A percentile compares a stretch with the other conserved stretches of the same genome.
Conservation (phyloP, 2,113 vertebrate species). For the Zootoca vivipara region DNA sequence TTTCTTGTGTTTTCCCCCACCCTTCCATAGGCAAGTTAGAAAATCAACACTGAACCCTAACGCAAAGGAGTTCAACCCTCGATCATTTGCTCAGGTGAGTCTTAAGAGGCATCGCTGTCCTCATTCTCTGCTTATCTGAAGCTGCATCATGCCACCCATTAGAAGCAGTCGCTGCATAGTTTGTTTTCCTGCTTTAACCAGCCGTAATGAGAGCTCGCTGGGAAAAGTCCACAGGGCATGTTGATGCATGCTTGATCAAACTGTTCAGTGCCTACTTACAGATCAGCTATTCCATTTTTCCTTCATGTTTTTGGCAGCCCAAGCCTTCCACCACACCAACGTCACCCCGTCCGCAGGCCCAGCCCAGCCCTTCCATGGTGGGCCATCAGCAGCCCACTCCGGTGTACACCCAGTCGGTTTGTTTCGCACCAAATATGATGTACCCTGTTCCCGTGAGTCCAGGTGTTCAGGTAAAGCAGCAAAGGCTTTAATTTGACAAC, state of each 20-base stretch:
- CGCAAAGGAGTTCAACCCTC: slow-evolving; percentile 98
- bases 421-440: slow-evolving; percentile 96
- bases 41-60: slow-evolving; percentile 98
- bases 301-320: slow-evolving; percentile 76
- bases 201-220: background rate
- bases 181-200: background rate
- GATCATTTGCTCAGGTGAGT: slow-evolving; percentile 91
- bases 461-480: slow-evolving; percentile 89
- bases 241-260: rapidly evolving
- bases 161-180: background rate
- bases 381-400: slow-evolving; percentile 91
- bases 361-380: slow-evolving; percentile 96
- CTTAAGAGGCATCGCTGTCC: background rate
- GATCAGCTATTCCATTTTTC: background rate
- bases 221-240: no score
- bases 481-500: background rate
- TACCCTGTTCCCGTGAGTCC: slow-evolving; percentile 97
- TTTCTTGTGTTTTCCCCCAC: slow-evolving; percentile 40
- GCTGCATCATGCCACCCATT: background rate
- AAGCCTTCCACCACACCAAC: slow-evolving; percentile 98
- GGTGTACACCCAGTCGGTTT: slow-evolving; percentile 93
- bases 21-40: slow-evolving; percentile 88
- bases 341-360: slow-evolving; percentile 94
- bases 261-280: background rate
- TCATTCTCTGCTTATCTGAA: background rate